Evolutionary conservation across 2,113 vertebrate species (phyloP).

Genomic region (Boulengerochromis microlepis): DNA sequence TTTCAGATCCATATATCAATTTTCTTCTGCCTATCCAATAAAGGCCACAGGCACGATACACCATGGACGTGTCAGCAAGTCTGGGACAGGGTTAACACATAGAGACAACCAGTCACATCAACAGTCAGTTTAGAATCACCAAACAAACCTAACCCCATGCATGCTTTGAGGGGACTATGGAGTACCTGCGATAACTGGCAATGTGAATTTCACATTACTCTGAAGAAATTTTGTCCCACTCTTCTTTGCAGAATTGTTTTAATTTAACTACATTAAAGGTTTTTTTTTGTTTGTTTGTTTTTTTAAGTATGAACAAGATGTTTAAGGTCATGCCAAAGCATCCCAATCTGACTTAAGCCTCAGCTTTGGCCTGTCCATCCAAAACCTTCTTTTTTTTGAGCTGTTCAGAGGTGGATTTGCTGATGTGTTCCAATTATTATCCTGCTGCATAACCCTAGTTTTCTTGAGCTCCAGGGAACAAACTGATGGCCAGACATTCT

Average conservation of each 20-base stretch:
- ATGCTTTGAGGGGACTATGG: neutral
- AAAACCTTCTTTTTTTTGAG: neutral
- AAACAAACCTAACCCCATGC: neutral
- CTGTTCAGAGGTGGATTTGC: neutral
- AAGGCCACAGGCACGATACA: neutral
- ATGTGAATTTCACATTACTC: neutral
- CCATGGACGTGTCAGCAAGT: neutral
- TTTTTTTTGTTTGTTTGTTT: neutral
- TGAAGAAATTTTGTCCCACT: neutral
- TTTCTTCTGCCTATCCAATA: neutral
- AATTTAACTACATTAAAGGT: neutral
- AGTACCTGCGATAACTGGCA: neutral
- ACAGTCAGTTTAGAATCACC: neutral
- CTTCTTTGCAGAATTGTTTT: neutral
- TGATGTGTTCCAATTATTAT: neutral
- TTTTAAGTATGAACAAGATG: neutral
- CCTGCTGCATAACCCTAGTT: neutral
- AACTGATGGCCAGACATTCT: neutral
- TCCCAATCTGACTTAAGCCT: neutral
- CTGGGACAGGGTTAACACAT: neutral
- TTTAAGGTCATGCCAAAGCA: neutral
- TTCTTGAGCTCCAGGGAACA: neutral
- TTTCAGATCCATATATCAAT: neutral
- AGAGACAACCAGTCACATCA: neutral
- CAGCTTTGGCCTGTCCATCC: neutral